These are phyloP conservation scores for Araneus ventricosus DNA, from an alignment of 1,140 invertebrate genomes.

Conservation along the genomic window DNA sequence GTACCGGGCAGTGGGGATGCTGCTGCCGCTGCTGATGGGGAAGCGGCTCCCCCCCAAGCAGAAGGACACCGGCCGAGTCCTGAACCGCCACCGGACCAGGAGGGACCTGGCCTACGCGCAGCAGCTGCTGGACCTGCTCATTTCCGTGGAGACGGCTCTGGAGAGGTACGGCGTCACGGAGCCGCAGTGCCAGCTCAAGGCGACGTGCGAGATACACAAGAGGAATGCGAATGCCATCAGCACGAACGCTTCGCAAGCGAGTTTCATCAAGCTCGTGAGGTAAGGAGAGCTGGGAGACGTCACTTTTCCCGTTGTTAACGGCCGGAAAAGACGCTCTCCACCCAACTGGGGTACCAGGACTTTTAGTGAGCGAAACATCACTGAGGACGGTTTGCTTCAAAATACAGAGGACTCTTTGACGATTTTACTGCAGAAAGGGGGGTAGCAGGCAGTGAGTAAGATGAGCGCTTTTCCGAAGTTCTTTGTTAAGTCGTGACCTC, in stretches of 20 bases:
- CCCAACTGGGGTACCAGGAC: too few species aligned
- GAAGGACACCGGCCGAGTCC: constrained; percentile 32
- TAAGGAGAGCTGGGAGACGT: not conserved
- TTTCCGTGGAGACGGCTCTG: constrained; percentile 47
- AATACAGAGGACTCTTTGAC: too few species aligned
- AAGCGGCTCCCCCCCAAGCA: not conserved
- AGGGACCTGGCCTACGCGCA: constrained; percentile 63
- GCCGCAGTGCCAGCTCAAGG: constrained; percentile 67
- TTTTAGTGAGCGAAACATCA: too few species aligned
- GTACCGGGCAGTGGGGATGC: constrained; percentile 37
- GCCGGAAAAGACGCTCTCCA: too few species aligned
- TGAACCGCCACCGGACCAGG: not conserved
- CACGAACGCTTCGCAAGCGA: not conserved
- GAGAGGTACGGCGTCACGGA: constrained; percentile 66
- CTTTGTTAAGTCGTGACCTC: too few species aligned
- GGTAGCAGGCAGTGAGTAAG: too few species aligned
- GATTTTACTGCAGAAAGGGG: too few species aligned
- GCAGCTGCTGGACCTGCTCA: constrained; percentile 52
- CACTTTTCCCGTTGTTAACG: too few species aligned
- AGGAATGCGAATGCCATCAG: constrained; percentile 14
- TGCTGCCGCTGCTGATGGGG: not conserved
- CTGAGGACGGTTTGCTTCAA: too few species aligned
- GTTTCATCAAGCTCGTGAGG: constrained; percentile 69
- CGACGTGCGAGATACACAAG: constrained; percentile 63
- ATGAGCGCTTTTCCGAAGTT: too few species aligned